phyloP scores from a whole-genome alignment of 2,888 invertebrate genomes.

The Pterostichus madidus region DNA sequence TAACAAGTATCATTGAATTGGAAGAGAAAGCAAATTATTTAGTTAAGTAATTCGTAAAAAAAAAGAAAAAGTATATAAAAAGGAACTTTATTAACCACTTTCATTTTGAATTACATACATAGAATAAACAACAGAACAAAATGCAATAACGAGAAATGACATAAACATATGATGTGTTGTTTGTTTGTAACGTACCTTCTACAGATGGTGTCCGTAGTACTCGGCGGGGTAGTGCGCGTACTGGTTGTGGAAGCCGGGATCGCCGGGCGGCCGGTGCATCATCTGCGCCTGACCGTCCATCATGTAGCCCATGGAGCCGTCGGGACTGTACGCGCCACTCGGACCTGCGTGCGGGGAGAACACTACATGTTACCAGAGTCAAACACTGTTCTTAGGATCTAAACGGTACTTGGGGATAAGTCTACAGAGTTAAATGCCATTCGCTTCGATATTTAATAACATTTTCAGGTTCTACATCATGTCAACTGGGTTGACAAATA shows the following conservation, averaged over 20 bases:
- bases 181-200: constrained; percentile 73
- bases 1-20: too few species aligned
- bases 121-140: neutral
- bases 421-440: constrained; percentile 3
- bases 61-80: neutral
- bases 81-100: constrained; percentile 9
- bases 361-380: constrained; percentile 84
- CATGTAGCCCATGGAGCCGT: constrained; percentile 97
- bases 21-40: too few species aligned
- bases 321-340: constrained; percentile 97
- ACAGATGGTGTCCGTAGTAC: constrained; percentile 97
- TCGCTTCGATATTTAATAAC: neutral
- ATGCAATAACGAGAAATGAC: neutral
- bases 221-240: constrained; percentile 95
- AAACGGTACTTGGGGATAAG: neutral
- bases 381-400: constrained; percentile 77
- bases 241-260: constrained; percentile 96
- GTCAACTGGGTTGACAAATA: too few species aligned
- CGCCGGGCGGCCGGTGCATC: constrained; percentile 97
- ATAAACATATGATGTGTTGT: neutral
- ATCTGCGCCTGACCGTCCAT: constrained; percentile 97
- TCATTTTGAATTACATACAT: neutral
- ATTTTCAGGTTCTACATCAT: too few species aligned
- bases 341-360: constrained; percentile 96
- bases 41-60: too few species aligned